Percentiles rank a stretch among this genome's conserved stretches.
These are phyloP conservation scores for Clavelina lepadiformis DNA, from an alignment of 23 tunicate species.

Conservation along the genomic window DNA sequence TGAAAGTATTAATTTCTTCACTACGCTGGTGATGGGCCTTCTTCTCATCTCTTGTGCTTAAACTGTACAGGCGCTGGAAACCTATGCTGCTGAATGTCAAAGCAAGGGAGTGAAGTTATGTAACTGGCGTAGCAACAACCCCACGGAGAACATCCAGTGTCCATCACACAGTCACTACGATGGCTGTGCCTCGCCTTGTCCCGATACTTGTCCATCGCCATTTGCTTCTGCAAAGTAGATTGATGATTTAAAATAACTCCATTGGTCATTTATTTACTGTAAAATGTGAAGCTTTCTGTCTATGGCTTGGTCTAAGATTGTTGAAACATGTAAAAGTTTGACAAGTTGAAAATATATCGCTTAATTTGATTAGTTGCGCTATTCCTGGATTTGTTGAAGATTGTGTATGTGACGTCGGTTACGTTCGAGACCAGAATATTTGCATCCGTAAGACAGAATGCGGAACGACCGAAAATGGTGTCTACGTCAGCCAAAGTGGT, in stretches of 20 bases:
- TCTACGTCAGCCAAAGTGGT: slow-evolving; percentile 2
- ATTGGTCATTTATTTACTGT: too few relatives aligned
- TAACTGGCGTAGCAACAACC: slow-evolving; percentile 43
- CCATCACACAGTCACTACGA: slow-evolving; percentile 36
- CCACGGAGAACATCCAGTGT: slow-evolving; percentile 11
- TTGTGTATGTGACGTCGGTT: slow-evolving; percentile 70
- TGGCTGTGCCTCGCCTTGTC: slow-evolving; percentile 48
- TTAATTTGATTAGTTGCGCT: slow-evolving; percentile 16
- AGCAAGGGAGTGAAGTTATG: slow-evolving; percentile 26
- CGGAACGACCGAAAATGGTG: slow-evolving; percentile 9
- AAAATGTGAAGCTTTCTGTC: too few relatives aligned
- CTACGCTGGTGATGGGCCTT: too few relatives aligned
- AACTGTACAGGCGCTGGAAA: slow-evolving; percentile 35
- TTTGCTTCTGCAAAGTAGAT: slow-evolving; percentile 35
- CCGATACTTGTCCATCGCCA: slow-evolving; percentile 37
- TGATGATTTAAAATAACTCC: background rate
- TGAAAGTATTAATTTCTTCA: too few relatives aligned
- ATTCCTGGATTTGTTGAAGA: slow-evolving; percentile 39
- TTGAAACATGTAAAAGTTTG: too few relatives aligned
- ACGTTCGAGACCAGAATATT: slow-evolving; percentile 24
- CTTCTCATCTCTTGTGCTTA: too few relatives aligned
- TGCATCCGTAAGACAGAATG: slow-evolving; percentile 38
- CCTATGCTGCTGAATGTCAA: slow-evolving; percentile 46
- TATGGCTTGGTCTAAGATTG: too few relatives aligned
- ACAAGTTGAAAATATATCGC: too few relatives aligned